phyloP scores from a whole-genome alignment of 92 coral and sea anemone species.

The Phenganax stokvisi region DNA sequence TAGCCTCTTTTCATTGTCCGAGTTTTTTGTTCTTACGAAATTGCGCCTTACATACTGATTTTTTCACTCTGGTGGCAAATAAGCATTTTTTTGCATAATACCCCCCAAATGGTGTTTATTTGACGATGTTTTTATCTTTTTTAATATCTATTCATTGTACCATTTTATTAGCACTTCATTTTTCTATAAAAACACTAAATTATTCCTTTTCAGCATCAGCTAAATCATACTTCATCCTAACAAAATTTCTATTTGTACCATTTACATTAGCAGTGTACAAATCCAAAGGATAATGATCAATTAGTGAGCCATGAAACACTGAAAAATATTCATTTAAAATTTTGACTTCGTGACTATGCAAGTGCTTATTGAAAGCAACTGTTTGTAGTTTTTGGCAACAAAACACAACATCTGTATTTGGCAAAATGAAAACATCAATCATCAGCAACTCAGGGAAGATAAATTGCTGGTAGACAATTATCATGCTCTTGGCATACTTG shows the following conservation, averaged over 20 bases:
- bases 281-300: slow-evolving; percentile 28
- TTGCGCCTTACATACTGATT: too few relatives aligned
- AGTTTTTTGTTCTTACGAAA: too few relatives aligned
- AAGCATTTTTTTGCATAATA: too few relatives aligned
- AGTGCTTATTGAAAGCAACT: slow-evolving; percentile 2
- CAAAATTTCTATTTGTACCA: slow-evolving; percentile 7
- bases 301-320: background rate
- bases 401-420: slow-evolving; percentile 31
- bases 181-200: too few relatives aligned
- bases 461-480: slow-evolving; percentile 17
- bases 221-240: slow-evolving; percentile 26
- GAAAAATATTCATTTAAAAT: background rate
- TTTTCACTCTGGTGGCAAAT: too few relatives aligned
- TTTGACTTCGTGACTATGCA: slow-evolving; percentile 17
- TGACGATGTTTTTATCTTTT: too few relatives aligned
- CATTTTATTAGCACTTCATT: too few relatives aligned
- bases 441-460: slow-evolving; percentile 30
- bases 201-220: slow-evolving; percentile 28
- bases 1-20: too few relatives aligned
- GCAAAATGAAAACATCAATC: slow-evolving; percentile 27
- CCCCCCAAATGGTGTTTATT: too few relatives aligned
- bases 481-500: slow-evolving; percentile 24
- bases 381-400: slow-evolving; percentile 23
- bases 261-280: slow-evolving; percentile 13
- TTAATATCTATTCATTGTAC: too few relatives aligned